These are phyloP conservation scores for Nannoperca australis DNA, from an alignment of 2,797 vertebrate genomes.

Conservation along the genomic window DNA sequence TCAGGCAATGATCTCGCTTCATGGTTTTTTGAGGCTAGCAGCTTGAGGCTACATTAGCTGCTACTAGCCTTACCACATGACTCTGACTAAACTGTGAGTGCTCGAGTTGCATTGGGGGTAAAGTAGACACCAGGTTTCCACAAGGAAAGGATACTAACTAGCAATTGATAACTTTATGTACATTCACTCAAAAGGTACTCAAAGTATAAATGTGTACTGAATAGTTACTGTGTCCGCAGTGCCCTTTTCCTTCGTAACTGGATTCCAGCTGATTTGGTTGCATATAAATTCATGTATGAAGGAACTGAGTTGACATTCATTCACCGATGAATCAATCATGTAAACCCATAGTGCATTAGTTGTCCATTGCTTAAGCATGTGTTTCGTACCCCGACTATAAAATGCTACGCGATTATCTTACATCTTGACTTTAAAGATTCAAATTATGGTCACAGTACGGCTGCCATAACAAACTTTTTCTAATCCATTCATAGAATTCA, in stretches of 20 bases:
- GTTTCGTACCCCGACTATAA: background rate
- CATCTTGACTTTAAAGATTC: background rate
- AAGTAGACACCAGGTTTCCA: too few species aligned
- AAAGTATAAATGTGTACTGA: background rate
- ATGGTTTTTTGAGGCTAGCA: too few species aligned
- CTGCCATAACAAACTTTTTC: background rate
- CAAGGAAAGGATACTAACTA: too few species aligned
- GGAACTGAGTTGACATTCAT: background rate
- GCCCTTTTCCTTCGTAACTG: background rate
- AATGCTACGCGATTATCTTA: background rate
- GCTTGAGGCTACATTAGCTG: background rate
- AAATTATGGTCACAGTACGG: background rate
- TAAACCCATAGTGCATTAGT: background rate
- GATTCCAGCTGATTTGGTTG: background rate
- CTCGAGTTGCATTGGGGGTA: background rate
- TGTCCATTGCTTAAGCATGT: background rate
- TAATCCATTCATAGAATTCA: background rate
- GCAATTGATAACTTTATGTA: too few species aligned
- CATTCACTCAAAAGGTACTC: too few species aligned
- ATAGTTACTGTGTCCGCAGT: background rate
- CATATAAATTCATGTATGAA: slow-evolving; percentile 1
- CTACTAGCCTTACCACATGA: background rate
- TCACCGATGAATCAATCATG: background rate
- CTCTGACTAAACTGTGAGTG: background rate
- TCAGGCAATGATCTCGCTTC: too few species aligned